Evolutionary conservation across 2,888 invertebrate species (phyloP).

Genomic region (Craniophora ligustri): DNA sequence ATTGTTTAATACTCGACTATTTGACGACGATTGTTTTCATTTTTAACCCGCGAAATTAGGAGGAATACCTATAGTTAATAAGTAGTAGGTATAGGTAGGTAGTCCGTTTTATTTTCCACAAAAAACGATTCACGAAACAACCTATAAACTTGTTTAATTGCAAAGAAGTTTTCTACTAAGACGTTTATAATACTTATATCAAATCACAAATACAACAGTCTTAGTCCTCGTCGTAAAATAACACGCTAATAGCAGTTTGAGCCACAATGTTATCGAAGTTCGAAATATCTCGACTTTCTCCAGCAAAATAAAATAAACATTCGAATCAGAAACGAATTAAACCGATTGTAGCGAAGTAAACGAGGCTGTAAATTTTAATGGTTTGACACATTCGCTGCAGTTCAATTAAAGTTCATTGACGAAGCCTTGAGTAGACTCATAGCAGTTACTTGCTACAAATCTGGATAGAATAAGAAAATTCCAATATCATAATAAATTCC

Average conservation of each 20-base stretch:
- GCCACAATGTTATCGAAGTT: not conserved
- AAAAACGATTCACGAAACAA: conserved; percentile 5
- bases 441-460: no score
- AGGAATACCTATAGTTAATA: no score
- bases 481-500: no score
- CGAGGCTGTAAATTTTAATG: conserved; percentile 19
- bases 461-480: no score
- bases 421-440: no score
- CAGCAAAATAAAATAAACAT: conserved; percentile 4
- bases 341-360: conserved; percentile 6
- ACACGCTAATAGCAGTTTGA: not conserved
- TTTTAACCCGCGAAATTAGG: conserved; percentile 1
- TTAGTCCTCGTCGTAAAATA: not conserved
- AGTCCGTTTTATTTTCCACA: not conserved
- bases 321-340: conserved; percentile 3
- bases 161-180: not conserved
- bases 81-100: no score
- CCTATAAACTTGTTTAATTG: not conserved
- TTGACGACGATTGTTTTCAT: not conserved
- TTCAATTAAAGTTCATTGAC: no score
- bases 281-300: not conserved
- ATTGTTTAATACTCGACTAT: conserved; percentile 2
- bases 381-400: conserved; percentile 19
- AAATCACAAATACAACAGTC: no score
- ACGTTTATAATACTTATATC: not conserved